Base-by-base conservation (phyloP, 2,888 invertebrate genomes). In the Gastracanthus pulcherrimus region DNA sequence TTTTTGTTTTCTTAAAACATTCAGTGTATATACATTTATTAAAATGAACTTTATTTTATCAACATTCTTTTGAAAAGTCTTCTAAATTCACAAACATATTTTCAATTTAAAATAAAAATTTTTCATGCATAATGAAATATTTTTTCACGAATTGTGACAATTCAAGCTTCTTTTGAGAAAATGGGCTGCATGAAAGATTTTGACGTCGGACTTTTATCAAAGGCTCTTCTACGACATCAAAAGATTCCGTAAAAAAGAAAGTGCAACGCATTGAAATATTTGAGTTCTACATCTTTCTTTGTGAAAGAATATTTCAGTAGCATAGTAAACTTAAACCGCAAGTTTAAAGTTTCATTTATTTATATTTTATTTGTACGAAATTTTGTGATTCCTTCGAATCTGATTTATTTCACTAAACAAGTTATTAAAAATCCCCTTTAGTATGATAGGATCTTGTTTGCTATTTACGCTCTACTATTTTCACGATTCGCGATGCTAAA, bases 241-340 rank as follows among this genome's bases (percentile, higher is more conserved):
- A 72, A 45, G 72, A 69, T 58, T 23, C 26, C 26, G 36, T 58
- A 48, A 71, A 71, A 71, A 29, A n/a, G 60, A 66, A 45, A 64
- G 64, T 48, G 41, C 60, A 72, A 72, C 60, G 36, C 23, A 60
- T 69, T 38, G 64, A 75, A 75, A 75, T 51, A 75, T 51, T 38
- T 66, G 26, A 51, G 64, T 51, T 23, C 26, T 36, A 26, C 48
- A 19, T 62, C 19, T 41, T 66, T 72, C 11, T 64, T 19, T 11
- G 36, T 1, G 19, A 9, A n/a, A 13, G 11, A 11, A 55, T 55
- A 23, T 55, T 55, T 55, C 55, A n/a, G n/a, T n/a, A n/a, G n/a
- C n/a, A n/a, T n/a, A n/a, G n/a, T n/a, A n/a, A n/a, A n/a, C n/a
- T n/a, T n/a, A n/a, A n/a, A n/a, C n/a, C n/a, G n/a, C n/a, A n/a